These are phyloP conservation scores for Polyergus mexicanus DNA, from an alignment of 1,140 invertebrate genomes.

Conservation along the genomic window DNA sequence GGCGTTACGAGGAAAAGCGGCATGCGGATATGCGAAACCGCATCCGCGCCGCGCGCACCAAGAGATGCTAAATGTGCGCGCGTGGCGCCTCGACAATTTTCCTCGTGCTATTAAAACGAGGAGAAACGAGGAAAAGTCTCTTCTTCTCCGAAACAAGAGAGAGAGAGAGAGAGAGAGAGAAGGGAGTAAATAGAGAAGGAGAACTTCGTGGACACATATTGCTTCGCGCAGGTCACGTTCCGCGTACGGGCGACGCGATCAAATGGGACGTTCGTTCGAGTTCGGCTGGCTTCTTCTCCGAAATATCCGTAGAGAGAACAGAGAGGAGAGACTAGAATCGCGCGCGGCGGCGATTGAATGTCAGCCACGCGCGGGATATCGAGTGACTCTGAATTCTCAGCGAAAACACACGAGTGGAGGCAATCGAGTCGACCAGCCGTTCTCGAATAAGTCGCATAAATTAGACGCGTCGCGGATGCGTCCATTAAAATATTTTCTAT, in stretches of 20 bases:
- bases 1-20: slow-evolving; percentile 52
- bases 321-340: slow-evolving; percentile 43
- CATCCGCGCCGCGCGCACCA: slow-evolving; percentile 32
- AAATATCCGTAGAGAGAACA: slow-evolving; percentile 47
- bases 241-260: slow-evolving; percentile 39
- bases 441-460: slow-evolving; percentile 11
- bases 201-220: slow-evolving; percentile 14
- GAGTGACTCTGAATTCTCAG: slow-evolving; percentile 63
- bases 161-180: background rate
- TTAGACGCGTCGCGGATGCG: background rate
- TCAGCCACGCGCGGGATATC: slow-evolving; percentile 71
- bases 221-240: slow-evolving; percentile 49
- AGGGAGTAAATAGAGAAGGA: slow-evolving; percentile 11
- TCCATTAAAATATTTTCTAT: slow-evolving; percentile 11
- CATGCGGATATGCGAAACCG: slow-evolving; percentile 59
- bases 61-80: slow-evolving; percentile 30
- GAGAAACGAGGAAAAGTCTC: slow-evolving; percentile 31
- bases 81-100: slow-evolving; percentile 31
- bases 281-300: slow-evolving; percentile 42
- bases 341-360: slow-evolving; percentile 68
- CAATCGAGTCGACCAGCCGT: slow-evolving; percentile 27
- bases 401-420: slow-evolving; percentile 56
- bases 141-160: slow-evolving; percentile 8
- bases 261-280: slow-evolving; percentile 44
- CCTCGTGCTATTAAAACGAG: slow-evolving; percentile 44